A percentile compares a stretch with the other conserved stretches of the same genome.
These are phyloP conservation scores for Potamilus streckersoni DNA, from an alignment of 1,140 invertebrate species.

Conservation along the genomic window DNA sequence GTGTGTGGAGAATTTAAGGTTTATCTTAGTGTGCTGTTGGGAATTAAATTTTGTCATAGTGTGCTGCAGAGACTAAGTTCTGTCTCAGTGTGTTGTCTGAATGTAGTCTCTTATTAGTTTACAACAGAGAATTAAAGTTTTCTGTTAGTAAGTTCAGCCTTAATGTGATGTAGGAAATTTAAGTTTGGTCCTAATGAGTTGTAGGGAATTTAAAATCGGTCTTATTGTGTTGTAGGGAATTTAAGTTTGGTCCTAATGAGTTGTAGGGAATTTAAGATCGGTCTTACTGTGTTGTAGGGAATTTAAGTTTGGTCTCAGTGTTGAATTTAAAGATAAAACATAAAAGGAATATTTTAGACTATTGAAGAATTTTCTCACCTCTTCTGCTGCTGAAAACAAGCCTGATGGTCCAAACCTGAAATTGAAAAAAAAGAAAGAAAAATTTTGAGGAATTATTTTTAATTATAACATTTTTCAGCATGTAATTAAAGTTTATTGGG, in stretches of 20 bases:
- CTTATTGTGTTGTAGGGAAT: not conserved
- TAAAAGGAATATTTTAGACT: not conserved
- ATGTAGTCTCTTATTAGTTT: no score
- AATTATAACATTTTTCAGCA: not conserved
- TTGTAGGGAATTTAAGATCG: not conserved
- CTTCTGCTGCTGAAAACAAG: slow-evolving; percentile 59
- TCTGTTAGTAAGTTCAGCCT: not conserved
- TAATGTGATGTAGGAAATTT: not conserved
- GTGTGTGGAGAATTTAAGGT: no score
- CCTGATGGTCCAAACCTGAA: slow-evolving; percentile 25
- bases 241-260: not conserved
- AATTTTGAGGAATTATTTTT: not conserved
- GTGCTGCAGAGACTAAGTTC: no score
- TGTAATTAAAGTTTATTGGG: not conserved
- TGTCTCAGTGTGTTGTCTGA: no score
- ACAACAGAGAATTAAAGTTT: not conserved
- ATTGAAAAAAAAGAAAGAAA: not conserved
- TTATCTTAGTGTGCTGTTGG: no score
- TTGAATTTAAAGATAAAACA: not conserved
- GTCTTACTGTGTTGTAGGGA: not conserved
- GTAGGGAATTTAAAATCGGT: not conserved
- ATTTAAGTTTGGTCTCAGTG: not conserved
- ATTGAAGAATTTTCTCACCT: slow-evolving; percentile 29
- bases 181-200: not conserved
- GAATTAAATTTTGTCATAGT: no score